These are phyloP conservation scores for Oryzias curvinotus DNA, from an alignment of 2,113 vertebrate genomes.

Conservation along the genomic window DNA sequence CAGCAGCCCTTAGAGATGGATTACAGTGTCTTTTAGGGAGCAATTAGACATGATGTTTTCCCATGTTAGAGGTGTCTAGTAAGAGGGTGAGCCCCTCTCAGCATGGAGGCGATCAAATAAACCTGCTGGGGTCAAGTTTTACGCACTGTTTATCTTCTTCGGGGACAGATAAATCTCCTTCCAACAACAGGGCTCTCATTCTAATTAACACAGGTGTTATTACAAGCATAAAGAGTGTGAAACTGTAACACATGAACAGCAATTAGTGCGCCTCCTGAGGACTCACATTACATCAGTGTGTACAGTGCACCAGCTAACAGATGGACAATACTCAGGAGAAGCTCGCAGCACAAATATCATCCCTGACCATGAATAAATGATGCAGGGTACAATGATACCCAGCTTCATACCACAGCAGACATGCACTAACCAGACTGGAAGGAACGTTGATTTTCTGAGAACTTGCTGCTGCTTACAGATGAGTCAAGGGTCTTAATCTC, in stretches of 20 bases:
- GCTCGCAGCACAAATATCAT: slow-evolving; percentile 40
- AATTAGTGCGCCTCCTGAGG: slow-evolving; percentile 61
- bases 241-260: slow-evolving; percentile 49
- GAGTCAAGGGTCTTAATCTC: too few relatives aligned
- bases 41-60: slow-evolving; percentile 70
- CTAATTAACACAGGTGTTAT: slow-evolving; percentile 62
- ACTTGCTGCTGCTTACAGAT: too few relatives aligned
- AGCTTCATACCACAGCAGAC: slow-evolving; percentile 29
- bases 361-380: slow-evolving; percentile 66
- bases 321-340: slow-evolving; percentile 66
- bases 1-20: slow-evolving; percentile 61
- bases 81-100: slow-evolving; percentile 47
- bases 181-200: slow-evolving; percentile 47
- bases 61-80: slow-evolving; percentile 62
- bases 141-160: slow-evolving; percentile 43
- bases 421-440: slow-evolving; percentile 3
- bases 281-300: slow-evolving; percentile 55
- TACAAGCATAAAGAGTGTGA: slow-evolving; percentile 65
- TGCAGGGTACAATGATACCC: slow-evolving; percentile 47
- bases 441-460: too few relatives aligned
- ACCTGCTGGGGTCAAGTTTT: slow-evolving; percentile 54
- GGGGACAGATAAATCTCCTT: slow-evolving; percentile 61
- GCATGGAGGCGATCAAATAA: slow-evolving; percentile 61
- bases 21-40: slow-evolving; percentile 64
- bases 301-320: slow-evolving; percentile 63